Percentiles rank a stretch among this genome's conserved stretches.
Conservation (phyloP, 2,888 invertebrate species). For the Torymus aiolomorphi region DNA sequence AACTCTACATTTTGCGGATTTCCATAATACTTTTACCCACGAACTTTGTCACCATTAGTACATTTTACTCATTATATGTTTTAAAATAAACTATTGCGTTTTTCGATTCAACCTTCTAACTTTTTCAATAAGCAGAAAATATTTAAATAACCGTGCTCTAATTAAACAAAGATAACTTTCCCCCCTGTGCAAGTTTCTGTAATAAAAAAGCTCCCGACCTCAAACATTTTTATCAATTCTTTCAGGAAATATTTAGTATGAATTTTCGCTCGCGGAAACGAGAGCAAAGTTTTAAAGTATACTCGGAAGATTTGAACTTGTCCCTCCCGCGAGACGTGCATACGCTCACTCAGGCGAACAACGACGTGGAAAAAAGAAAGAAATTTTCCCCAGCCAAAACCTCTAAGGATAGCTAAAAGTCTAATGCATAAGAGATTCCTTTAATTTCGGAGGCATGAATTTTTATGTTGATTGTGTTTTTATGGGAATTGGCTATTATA, state of each 20-base stretch:
- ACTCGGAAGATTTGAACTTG: slow-evolving; percentile 38
- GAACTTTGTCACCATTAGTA: too few species aligned
- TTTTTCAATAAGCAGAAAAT: too few species aligned
- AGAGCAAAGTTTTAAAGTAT: slow-evolving; percentile 33
- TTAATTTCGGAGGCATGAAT: slow-evolving; percentile 8
- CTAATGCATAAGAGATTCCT: background rate
- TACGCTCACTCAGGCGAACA: background rate
- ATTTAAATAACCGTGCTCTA: too few species aligned
- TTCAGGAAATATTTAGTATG: slow-evolving; percentile 14
- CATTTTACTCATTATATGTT: too few species aligned
- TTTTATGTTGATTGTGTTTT: background rate
- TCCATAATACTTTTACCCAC: too few species aligned
- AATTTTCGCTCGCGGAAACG: slow-evolving; percentile 17
- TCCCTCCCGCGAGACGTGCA: slow-evolving; percentile 10
- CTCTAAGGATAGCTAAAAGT: slow-evolving; percentile 25
- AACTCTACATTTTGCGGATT: too few species aligned
- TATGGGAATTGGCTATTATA: background rate
- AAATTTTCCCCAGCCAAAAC: background rate
- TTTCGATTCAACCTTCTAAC: too few species aligned
- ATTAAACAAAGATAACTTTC: too few species aligned
- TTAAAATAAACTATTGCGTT: too few species aligned
- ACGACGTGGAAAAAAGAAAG: background rate
- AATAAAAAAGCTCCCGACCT: too few species aligned
- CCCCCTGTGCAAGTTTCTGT: too few species aligned
- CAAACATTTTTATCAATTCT: slow-evolving; percentile 27